Conservation (phyloP, 2,113 vertebrate species). For the Microtus ochrogaster region DNA sequence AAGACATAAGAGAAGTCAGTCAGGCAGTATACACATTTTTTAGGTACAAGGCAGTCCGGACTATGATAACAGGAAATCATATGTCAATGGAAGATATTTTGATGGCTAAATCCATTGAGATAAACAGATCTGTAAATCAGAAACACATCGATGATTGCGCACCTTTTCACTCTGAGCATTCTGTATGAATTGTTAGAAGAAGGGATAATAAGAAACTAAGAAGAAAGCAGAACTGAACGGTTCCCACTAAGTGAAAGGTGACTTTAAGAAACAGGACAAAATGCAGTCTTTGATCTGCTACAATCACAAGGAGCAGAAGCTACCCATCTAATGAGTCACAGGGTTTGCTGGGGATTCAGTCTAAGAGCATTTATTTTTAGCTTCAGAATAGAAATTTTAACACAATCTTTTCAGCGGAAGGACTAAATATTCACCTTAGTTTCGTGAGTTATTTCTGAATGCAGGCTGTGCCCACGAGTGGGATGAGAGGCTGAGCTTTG, state of each 20-base stretch:
- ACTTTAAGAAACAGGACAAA: not conserved
- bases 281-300: not conserved
- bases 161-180: not conserved
- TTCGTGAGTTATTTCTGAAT: not conserved
- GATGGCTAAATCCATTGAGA: not conserved
- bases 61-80: not conserved
- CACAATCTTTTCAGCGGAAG: not conserved
- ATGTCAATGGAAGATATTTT: not conserved
- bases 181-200: not conserved
- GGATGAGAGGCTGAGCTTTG: not conserved
- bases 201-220: not conserved
- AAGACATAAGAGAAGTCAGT: not conserved
- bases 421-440: not conserved
- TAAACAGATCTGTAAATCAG: not conserved
- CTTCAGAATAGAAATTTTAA: conserved; percentile 7
- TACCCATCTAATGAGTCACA: not conserved
- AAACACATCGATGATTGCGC: not conserved
- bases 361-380: not conserved
- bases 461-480: not conserved
- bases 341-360: not conserved
- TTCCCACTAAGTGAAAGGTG: not conserved
- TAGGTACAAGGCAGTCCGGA: not conserved
- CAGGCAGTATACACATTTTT: not conserved
- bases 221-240: not conserved
- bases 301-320: not conserved